Percentiles rank a stretch among this genome's conserved stretches.
phyloP scores from a whole-genome alignment of 30 jellyfish, hydroid and myxozoan species.

The Haliclystus octoradiatus region DNA sequence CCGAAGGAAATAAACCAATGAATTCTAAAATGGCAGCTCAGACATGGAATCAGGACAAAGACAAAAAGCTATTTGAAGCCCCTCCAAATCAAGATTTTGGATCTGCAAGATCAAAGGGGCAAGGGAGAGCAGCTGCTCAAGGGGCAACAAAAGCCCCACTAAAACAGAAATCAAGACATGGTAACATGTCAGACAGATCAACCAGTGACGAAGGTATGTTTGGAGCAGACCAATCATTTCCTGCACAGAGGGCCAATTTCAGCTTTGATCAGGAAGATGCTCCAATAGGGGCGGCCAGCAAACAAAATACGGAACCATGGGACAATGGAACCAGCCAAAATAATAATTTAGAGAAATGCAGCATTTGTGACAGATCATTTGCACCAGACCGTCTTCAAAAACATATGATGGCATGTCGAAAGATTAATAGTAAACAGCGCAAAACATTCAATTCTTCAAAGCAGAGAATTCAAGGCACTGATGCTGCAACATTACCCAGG shows the following conservation, averaged over 20 bases:
- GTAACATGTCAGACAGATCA: too few species aligned
- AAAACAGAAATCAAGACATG: too few species aligned
- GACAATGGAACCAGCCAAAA: neutral
- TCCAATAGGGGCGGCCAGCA: too few species aligned
- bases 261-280: constrained; percentile 6
- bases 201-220: too few species aligned
- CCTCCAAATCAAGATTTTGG: constrained; percentile 5
- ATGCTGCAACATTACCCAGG: constrained; percentile 39
- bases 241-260: too few species aligned
- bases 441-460: constrained; percentile 75
- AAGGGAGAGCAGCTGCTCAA: constrained; percentile 2
- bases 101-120: neutral
- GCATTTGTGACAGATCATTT: constrained; percentile 64
- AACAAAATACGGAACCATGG: too few species aligned
- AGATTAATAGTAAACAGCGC: constrained; percentile 33
- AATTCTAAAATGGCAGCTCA: neutral
- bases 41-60: neutral
- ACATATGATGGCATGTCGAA: constrained; percentile 51
- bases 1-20: too few species aligned
- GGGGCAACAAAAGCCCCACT: constrained; percentile 37
- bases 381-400: constrained; percentile 60
- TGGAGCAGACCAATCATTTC: too few species aligned
- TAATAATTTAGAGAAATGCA: constrained; percentile 33
- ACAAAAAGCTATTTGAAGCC: neutral
- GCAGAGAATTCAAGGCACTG: constrained; percentile 68